These are phyloP conservation scores for Tamandua tetradactyla DNA, from an alignment of 2,797 vertebrate species.

Conservation along the genomic window DNA sequence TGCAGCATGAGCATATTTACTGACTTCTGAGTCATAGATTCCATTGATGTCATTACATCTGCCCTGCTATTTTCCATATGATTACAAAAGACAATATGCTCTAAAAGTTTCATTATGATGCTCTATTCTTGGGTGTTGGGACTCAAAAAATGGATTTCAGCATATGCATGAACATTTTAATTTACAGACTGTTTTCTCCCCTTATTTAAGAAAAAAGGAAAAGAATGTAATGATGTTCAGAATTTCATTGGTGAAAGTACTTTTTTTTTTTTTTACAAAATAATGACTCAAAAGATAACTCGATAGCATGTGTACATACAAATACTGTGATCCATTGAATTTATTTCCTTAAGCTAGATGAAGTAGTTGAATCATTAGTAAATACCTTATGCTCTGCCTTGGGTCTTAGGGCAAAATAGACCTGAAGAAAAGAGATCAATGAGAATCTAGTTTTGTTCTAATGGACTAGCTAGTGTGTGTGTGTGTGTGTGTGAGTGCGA, in stretches of 20 bases:
- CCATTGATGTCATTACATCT: not conserved
- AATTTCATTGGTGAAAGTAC: not conserved
- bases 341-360: too few relatives aligned
- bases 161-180: not conserved
- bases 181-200: not conserved
- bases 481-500: too few relatives aligned
- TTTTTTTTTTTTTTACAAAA: slow-evolving; percentile 17
- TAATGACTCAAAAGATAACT: slow-evolving; percentile 8
- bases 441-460: not conserved
- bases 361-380: too few relatives aligned
- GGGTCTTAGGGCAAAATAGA: not conserved
- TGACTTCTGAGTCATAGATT: not conserved
- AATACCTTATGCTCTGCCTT: not conserved
- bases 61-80: not conserved
- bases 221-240: not conserved
- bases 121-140: not conserved
- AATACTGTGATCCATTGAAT: not conserved
- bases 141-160: not conserved
- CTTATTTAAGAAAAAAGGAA: slow-evolving; percentile 30
- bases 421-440: not conserved
- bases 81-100: not conserved
- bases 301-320: not conserved
- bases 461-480: not conserved
- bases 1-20: not conserved
- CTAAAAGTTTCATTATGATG: not conserved